Evolutionary conservation across 2,888 invertebrate genomes (phyloP).

Genomic region (Chrysotoxum bicinctum): DNA sequence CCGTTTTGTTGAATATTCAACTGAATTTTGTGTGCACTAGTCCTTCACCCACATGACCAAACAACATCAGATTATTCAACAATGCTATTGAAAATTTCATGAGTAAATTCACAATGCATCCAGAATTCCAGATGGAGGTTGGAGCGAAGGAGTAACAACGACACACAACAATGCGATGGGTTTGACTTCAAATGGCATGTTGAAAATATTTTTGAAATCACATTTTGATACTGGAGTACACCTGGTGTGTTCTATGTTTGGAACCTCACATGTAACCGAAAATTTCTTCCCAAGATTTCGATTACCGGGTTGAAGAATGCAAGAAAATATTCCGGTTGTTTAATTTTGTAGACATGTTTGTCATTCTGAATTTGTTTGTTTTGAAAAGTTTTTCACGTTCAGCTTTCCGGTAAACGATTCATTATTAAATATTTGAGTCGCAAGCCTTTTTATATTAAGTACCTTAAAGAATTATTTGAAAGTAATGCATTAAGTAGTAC

Average conservation of each 20-base stretch:
- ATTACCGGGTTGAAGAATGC: neutral
- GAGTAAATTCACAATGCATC: conserved; percentile 45
- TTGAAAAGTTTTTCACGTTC: neutral
- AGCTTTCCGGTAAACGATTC: neutral
- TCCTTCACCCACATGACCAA: conserved; percentile 21
- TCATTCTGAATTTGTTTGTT: neutral
- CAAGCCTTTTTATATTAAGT: neutral
- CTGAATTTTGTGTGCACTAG: conserved; percentile 20
- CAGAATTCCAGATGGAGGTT: neutral
- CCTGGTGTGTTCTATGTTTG: neutral
- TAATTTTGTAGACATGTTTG: neutral
- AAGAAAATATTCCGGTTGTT: neutral
- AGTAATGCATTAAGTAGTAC: too few species aligned
- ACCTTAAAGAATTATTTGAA: too few species aligned
- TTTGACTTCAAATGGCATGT: conserved; percentile 20
- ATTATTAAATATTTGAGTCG: neutral
- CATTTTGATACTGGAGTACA: conserved; percentile 6
- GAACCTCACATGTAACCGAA: neutral
- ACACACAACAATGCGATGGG: conserved; percentile 10
- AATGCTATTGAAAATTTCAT: conserved; percentile 37
- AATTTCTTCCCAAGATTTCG: conserved; percentile 2
- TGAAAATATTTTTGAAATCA: conserved; percentile 2
- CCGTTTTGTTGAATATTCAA: conserved; percentile 20
- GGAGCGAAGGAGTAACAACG: neutral
- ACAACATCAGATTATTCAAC: conserved; percentile 34